Base-by-base conservation (phyloP, 2,113 vertebrate genomes). In the Callocephalon fimbriatum region DNA sequence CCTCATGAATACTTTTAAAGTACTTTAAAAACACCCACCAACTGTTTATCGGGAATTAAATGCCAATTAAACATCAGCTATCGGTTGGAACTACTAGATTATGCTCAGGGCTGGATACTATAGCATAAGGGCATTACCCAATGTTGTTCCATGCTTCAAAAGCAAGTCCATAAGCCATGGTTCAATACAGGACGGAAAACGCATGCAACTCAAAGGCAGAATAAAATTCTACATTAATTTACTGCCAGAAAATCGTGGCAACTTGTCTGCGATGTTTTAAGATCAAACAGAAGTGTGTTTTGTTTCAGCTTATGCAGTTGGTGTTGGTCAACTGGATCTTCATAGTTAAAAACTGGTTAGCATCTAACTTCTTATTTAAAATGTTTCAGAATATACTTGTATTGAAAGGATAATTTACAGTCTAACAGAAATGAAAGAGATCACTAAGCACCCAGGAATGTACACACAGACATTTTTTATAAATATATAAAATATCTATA, bases 11-110 rank as follows among this genome's bases (percentile, higher is more conserved):
- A 61, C 8, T 53, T 74, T 14, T 26, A 66, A 35, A 78, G 65
- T 3, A 76, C 15, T 88, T 73, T 23, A 32, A 31, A 78, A 65
- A 47, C 23, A 58, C 2, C 3, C 2, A 35, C 12, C 14, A 61
- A 3, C 6, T 20, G 1, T 70, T 80, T 29, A 38, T n/a, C 14
- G 27, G 73, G 12, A 87, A 77, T 82, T 56, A 72, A 87, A 68
- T 25, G 23, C 35, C 7, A 3, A 61, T n/a, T 56, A 27, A 21
- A 45, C 16, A 11, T 48, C 18, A 35, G 37, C 27, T 48, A 8
- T 6, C 0, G 0, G 3, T 10, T 35, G 62, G 9, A 75, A 25
- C 37, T 62, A 40, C 23, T 25, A 20, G 23, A 23, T 50, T 17
- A 38, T 1, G 2, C 35, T 45, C 42, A 38, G n/a, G 22, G 20